These are phyloP conservation scores for Bucco capensis DNA, from an alignment of 2,113 vertebrate genomes.

Conservation along the genomic window DNA sequence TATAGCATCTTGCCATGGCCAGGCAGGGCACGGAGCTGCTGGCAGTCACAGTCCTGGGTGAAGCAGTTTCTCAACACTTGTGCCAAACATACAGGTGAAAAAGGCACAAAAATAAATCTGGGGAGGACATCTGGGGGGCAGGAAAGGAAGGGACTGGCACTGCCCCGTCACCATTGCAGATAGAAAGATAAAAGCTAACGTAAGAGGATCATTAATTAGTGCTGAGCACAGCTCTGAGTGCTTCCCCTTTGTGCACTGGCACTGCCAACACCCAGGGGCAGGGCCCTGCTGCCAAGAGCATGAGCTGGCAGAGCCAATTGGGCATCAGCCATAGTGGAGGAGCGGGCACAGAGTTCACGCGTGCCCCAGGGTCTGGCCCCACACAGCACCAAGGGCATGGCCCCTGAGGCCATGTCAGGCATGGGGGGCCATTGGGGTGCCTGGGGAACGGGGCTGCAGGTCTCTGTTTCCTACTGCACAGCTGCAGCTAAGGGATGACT, in stretches of 20 bases:
- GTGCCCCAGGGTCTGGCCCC: accelerated
- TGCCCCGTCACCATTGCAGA: background rate
- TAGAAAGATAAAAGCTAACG: background rate
- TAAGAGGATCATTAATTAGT: background rate
- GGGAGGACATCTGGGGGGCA: background rate
- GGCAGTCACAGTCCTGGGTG: background rate
- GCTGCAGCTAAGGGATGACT: background rate
- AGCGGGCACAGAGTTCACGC: accelerated
- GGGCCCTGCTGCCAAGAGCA: accelerated
- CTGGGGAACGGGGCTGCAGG: background rate
- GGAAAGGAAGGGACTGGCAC: background rate
- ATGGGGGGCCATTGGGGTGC: accelerated
- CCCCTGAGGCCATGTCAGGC: background rate
- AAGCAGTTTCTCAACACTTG: background rate
- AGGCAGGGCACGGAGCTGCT: background rate
- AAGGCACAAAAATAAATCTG: background rate
- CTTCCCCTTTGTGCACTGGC: accelerated
- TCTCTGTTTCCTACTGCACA: accelerated
- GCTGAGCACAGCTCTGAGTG: background rate
- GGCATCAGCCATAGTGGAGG: accelerated
- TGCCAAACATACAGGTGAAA: background rate
- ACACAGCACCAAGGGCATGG: accelerated
- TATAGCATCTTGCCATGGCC: accelerated
- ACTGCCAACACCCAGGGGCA: background rate
- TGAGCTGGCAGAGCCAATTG: background rate